phyloP scores from a whole-genome alignment of 2,888 invertebrate species.

The Megamerina dolium region DNA sequence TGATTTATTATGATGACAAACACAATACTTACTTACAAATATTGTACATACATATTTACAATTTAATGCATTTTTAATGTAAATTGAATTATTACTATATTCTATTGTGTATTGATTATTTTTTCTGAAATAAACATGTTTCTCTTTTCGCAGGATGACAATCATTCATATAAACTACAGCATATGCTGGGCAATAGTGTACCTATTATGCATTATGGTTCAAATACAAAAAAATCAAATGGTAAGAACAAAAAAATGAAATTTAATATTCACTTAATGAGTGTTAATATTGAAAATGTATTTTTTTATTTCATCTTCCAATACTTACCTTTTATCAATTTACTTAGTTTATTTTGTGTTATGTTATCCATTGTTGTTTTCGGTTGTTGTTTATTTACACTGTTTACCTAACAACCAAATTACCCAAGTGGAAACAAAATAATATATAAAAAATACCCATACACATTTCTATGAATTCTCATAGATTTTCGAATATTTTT shows the following conservation, averaged over 20 bases:
- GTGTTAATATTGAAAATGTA: too few relatives aligned
- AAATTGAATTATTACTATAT: constrained; percentile 5
- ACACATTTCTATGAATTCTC: too few relatives aligned
- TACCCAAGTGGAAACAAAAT: background rate
- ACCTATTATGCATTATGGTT: constrained; percentile 27
- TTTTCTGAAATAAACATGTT: background rate
- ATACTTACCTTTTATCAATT: too few relatives aligned
- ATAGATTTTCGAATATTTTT: too few relatives aligned
- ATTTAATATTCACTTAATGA: too few relatives aligned
- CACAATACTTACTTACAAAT: too few relatives aligned
- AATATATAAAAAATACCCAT: background rate
- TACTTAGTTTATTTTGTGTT: too few relatives aligned
- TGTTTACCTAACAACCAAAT: constrained; percentile 27
- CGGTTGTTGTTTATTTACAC: constrained; percentile 14
- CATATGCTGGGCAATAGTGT: constrained; percentile 26
- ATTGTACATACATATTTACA: too few relatives aligned
- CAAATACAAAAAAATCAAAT: constrained; percentile 25
- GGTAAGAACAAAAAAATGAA: constrained; percentile 20
- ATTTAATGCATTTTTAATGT: background rate
- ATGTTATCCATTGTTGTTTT: background rate
- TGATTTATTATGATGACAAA: too few relatives aligned
- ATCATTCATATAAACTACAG: constrained; percentile 26
- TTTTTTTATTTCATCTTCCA: too few relatives aligned
- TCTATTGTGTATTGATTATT: constrained; percentile 4
- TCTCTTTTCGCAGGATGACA: constrained; percentile 26